Evolutionary conservation across 2,888 invertebrate genomes (phyloP).

Genomic region (Gisinianus flammeolus): DNA sequence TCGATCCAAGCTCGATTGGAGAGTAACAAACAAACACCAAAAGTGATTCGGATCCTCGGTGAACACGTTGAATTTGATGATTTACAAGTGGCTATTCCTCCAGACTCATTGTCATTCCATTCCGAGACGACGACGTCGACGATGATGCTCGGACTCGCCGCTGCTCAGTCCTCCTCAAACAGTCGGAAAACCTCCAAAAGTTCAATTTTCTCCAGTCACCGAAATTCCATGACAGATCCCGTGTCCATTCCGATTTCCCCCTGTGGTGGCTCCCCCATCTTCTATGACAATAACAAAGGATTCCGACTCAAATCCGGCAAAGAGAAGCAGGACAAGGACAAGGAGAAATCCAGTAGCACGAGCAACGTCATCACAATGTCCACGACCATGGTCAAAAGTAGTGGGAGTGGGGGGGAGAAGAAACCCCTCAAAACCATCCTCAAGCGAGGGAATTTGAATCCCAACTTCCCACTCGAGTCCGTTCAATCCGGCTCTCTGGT

Average conservation of each 20-base stretch:
- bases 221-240: constrained; percentile 14
- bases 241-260: constrained; percentile 7
- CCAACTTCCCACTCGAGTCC: constrained; percentile 1
- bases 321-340: neutral
- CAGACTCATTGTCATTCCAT: constrained; percentile 18
- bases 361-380: constrained; percentile 17
- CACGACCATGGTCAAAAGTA: neutral
- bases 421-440: constrained; percentile 36
- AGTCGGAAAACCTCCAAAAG: constrained; percentile 25
- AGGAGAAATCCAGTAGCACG: neutral
- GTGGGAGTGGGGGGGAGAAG: constrained; percentile 5
- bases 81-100: neutral
- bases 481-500: neutral
- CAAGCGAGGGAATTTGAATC: constrained; percentile 11
- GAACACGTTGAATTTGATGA: constrained; percentile 41
- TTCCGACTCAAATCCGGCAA: neutral
- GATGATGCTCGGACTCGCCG: neutral
- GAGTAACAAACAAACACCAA: constrained; percentile 46
- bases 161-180: neutral
- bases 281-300: neutral
- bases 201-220: constrained; percentile 34
- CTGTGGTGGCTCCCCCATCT: neutral
- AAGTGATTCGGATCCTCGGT: constrained; percentile 53
- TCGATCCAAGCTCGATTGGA: constrained; percentile 56
- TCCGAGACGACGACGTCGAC: neutral